Base-by-base conservation (phyloP, 2,888 invertebrate genomes). In the Nasonia oneida region DNA sequence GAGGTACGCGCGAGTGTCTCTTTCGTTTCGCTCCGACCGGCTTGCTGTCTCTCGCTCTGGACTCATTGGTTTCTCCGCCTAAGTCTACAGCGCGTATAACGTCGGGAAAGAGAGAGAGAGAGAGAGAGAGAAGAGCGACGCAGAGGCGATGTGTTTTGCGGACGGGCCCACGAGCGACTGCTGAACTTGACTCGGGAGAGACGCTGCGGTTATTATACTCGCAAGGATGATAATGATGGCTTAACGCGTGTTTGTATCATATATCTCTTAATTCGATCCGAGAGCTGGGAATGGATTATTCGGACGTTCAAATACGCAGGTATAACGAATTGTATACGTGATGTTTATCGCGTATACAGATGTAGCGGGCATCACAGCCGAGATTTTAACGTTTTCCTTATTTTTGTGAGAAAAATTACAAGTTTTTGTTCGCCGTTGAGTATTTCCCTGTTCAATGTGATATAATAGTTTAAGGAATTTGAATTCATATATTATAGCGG, bases 1-100 rank as follows among this genome's bases (percentile, higher is more conserved):
- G 79, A 80, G 53, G 64, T 74, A n/a, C 50, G 61, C 79, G 67
- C 50, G 47, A 84, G 29, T 84, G 84, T 75, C 74, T 83, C 57
- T 57, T 50, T 42, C 33, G 39, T 18, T 73, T 18, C 23, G 57
- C 23, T 61, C 57, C 8, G 18, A n/a, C 23, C 29, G 29, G 29
- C 67, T 29, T 10, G 10, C 23, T 10, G 61, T 61, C 73, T 39
- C 47, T 42, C 73, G 12, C 39, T 42, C 73, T 47, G 14, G 42
- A 47, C 23, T 74, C 74, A 12, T 47, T 47, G 12, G 47, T 15
- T 47, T 74, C 74, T 74, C 74, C 23, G 14, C 3, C 50, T 50
- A 74, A 47, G 74, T 29, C 71, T n/a, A 2, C 67, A 33, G 14
- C 67, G 67, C 67, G 29, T 29, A 29, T 29, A 29, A 29, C 33